phyloP scores from a whole-genome alignment of 2,797 vertebrate genomes.

The Coracias cyanogaster region DNA sequence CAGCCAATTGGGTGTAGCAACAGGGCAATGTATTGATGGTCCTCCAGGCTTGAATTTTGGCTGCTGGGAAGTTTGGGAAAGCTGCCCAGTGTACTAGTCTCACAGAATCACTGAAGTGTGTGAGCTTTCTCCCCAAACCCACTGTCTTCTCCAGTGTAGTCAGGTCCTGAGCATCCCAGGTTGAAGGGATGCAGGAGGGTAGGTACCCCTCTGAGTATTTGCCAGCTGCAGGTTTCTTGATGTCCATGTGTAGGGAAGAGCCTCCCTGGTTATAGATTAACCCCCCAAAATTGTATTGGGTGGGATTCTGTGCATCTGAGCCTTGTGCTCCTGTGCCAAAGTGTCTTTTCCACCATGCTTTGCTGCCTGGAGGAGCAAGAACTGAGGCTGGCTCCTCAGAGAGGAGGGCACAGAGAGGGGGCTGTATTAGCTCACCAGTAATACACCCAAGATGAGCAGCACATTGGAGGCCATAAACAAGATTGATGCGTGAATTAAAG shows the following conservation, averaged over 20 bases:
- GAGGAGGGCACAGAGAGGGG: not conserved
- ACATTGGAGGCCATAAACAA: not conserved
- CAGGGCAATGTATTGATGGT: rapidly evolving
- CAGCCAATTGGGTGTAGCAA: rapidly evolving
- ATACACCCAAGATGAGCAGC: not conserved
- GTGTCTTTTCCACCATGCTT: not conserved
- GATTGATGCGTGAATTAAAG: constrained; percentile 54
- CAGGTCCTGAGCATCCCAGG: not conserved
- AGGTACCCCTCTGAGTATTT: rapidly evolving
- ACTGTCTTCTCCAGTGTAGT: not conserved
- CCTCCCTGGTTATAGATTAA: not conserved
- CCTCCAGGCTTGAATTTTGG: not conserved
- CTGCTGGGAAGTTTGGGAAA: not conserved
- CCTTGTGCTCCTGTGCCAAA: not conserved
- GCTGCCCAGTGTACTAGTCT: not conserved
- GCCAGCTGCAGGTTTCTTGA: not conserved
- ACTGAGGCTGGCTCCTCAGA: not conserved
- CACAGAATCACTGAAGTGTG: not conserved
- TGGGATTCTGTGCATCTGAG: constrained; percentile 13
- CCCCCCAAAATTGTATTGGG: not conserved
- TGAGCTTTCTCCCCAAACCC: not conserved
- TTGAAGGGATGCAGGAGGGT: not conserved
- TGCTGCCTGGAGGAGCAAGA: not conserved
- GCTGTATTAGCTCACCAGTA: not conserved
- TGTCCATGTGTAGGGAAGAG: not conserved